These are phyloP conservation scores for Amblyraja radiata DNA, from an alignment of 2,797 vertebrate species.

Conservation along the genomic window DNA sequence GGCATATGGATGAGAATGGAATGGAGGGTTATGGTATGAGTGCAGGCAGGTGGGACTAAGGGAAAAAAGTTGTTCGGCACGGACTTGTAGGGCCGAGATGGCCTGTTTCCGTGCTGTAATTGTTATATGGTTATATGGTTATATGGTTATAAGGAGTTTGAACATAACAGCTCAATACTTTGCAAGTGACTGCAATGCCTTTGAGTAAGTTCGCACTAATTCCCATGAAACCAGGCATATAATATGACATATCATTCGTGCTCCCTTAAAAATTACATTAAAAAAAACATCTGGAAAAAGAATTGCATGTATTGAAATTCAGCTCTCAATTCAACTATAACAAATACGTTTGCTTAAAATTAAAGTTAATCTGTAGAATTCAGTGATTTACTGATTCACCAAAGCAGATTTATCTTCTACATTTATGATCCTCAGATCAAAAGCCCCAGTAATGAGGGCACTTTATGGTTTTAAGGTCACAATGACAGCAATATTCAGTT, in stretches of 20 bases:
- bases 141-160: no score
- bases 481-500: slow-evolving; percentile 37
- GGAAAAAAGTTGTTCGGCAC: no score
- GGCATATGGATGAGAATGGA: no score
- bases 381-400: neutral
- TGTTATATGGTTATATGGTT: no score
- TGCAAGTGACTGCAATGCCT: neutral
- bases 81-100: no score
- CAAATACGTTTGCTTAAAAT: slow-evolving; percentile 3
- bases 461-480: slow-evolving; percentile 36
- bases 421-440: slow-evolving; percentile 5
- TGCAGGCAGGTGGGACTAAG: no score
- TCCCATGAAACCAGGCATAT: slow-evolving; percentile 11
- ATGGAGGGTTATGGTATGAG: no score
- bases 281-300: neutral
- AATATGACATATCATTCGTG: neutral
- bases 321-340: neutral
- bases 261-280: neutral
- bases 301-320: neutral
- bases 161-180: neutral
- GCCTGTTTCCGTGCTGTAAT: no score
- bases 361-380: neutral
- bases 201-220: neutral
- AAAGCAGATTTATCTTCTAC: neutral
- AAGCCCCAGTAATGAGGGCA: neutral